Conservation (phyloP, 1,140 invertebrate genomes). For the Pseudomyrmex concolor region DNA sequence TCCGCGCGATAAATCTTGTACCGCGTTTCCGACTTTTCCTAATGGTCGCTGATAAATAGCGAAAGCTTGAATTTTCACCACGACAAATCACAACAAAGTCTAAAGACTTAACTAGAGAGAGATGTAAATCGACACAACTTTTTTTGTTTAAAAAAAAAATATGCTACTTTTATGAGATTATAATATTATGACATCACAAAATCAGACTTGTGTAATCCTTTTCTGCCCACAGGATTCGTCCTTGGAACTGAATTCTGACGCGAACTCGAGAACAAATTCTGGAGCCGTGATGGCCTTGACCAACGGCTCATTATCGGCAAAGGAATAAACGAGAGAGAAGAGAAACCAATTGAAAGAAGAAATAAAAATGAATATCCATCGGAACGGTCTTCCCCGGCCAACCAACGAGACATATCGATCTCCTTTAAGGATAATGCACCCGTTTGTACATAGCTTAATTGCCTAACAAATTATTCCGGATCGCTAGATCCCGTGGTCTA, state of each 20-base stretch:
- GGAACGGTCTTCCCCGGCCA: slow-evolving; percentile 69
- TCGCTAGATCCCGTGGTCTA: slow-evolving; percentile 78
- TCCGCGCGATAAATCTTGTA: slow-evolving; percentile 71
- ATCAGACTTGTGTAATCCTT: not conserved
- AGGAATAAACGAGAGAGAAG: slow-evolving; percentile 76
- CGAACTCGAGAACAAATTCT: slow-evolving; percentile 76
- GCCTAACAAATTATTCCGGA: slow-evolving; percentile 79
- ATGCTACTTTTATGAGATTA: too few species aligned
- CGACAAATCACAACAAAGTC: not conserved
- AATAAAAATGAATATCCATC: slow-evolving; percentile 45
- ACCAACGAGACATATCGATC: slow-evolving; percentile 83
- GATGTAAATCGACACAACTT: not conserved
- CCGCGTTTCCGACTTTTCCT: not conserved
- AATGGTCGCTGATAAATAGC: not conserved
- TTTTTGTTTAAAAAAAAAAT: not conserved
- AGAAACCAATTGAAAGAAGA: slow-evolving; percentile 49
- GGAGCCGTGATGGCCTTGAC: slow-evolving; percentile 78
- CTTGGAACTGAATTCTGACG: slow-evolving; percentile 78
- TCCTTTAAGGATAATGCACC: slow-evolving; percentile 75
- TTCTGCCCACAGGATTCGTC: slow-evolving; percentile 78
- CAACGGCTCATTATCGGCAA: slow-evolving; percentile 82
- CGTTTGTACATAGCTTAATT: slow-evolving; percentile 83
- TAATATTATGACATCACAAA: not conserved
- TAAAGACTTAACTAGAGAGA: not conserved
- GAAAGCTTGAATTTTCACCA: not conserved